Evolutionary conservation across 2,113 vertebrate genomes (phyloP).

Genomic region (Arothron firmamentum): DNA sequence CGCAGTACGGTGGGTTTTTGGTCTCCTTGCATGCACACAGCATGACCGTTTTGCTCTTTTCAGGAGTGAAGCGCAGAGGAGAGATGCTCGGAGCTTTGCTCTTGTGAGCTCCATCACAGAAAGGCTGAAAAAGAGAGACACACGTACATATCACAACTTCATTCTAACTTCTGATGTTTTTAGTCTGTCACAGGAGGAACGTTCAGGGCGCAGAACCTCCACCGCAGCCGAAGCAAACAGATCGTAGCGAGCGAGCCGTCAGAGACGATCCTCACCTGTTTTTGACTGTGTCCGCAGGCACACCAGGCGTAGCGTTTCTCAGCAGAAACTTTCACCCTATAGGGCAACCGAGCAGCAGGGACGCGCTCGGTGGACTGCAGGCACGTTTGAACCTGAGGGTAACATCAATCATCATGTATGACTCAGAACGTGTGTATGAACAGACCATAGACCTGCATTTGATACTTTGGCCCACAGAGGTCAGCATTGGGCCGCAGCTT

Average conservation of each 20-base stretch:
- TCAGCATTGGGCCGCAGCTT: too few species aligned
- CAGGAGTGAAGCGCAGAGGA: constrained; percentile 76
- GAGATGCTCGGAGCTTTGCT: constrained; percentile 62
- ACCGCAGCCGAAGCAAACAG: neutral
- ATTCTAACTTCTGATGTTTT: too few species aligned
- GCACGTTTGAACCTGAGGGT: constrained; percentile 32
- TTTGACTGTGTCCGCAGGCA: constrained; percentile 82
- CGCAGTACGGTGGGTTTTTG: constrained; percentile 76
- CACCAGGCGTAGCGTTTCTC: constrained; percentile 84
- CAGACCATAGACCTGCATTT: too few species aligned
- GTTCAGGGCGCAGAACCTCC: too few species aligned
- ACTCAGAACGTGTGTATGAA: neutral
- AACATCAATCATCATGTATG: neutral
- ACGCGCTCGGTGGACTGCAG: constrained; percentile 37
- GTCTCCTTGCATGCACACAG: constrained; percentile 86
- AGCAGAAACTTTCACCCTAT: constrained; percentile 75
- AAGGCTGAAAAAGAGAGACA: constrained; percentile 71
- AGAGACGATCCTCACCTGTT: constrained; percentile 73
- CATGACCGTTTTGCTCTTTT: constrained; percentile 53
- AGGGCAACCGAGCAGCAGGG: constrained; percentile 78
- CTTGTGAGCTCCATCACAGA: constrained; percentile 83
- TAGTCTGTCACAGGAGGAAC: neutral
- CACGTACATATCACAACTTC: too few species aligned
- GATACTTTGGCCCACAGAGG: too few species aligned
- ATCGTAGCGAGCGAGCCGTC: constrained; percentile 6